Percentiles rank a stretch among this genome's conserved stretches.
phyloP scores from a whole-genome alignment of 2,113 vertebrate species.

The Lophotis ruficrista region DNA sequence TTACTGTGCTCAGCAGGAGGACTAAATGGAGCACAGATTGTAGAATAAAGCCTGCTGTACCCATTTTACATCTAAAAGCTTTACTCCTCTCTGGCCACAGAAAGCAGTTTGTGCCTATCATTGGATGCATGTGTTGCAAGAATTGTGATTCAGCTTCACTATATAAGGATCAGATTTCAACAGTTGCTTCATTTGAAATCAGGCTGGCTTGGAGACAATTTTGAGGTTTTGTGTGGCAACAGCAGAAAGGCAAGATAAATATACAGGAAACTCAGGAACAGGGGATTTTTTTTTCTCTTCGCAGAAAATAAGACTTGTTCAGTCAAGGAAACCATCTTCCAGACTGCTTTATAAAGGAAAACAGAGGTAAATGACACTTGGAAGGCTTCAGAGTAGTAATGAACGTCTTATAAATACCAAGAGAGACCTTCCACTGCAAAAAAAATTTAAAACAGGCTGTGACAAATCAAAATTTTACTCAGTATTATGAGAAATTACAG shows the following conservation, averaged over 20 bases:
- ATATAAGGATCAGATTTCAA: constrained; percentile 31
- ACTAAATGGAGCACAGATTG: neutral
- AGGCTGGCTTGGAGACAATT: constrained; percentile 17
- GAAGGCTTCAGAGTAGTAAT: neutral
- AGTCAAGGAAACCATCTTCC: neutral
- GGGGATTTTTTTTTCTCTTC: neutral
- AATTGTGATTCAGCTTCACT: constrained; percentile 52
- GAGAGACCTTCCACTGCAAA: neutral
- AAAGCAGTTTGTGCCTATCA: constrained; percentile 5
- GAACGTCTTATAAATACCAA: neutral
- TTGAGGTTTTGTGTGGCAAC: constrained; percentile 38
- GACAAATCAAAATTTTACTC: neutral
- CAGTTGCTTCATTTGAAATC: constrained; percentile 51
- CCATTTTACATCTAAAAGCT: neutral
- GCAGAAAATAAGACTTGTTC: neutral
- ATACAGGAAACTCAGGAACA: neutral
- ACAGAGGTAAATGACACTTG: neutral
- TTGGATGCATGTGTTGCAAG: constrained; percentile 18
- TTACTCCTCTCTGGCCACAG: neutral
- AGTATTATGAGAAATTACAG: neutral
- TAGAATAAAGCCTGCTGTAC: neutral
- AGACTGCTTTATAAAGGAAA: neutral
- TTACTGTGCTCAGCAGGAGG: neutral
- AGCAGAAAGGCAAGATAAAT: constrained; percentile 26
- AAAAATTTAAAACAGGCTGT: neutral